These are phyloP conservation scores for Adoxophyes honmai DNA, from an alignment of 1,140 invertebrate species.

Conservation along the genomic window DNA sequence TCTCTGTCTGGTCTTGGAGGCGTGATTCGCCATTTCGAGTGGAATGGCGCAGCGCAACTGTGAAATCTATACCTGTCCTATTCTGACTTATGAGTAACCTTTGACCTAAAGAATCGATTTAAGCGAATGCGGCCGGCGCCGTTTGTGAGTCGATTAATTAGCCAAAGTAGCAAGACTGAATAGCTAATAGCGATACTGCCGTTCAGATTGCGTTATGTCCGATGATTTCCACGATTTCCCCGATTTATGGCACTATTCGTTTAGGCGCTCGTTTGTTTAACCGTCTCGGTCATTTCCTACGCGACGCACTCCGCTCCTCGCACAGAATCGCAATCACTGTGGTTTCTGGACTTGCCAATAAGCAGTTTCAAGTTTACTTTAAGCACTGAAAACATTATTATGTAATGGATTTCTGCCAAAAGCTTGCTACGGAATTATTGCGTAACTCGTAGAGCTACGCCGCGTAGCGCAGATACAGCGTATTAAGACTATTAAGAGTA, in stretches of 20 bases:
- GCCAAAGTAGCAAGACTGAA: slow-evolving; percentile 40
- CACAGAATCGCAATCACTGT: too few species aligned
- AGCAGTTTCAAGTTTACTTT: too few species aligned
- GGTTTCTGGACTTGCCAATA: too few species aligned
- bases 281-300: neutral
- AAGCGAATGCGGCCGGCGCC: slow-evolving; percentile 59
- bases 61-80: slow-evolving; percentile 59
- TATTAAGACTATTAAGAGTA: too few species aligned
- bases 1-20: slow-evolving; percentile 60
- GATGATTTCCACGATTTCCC: slow-evolving; percentile 12
- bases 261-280: slow-evolving; percentile 12
- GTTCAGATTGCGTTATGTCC: slow-evolving; percentile 12
- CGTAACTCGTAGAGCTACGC: too few species aligned
- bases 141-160: slow-evolving; percentile 53
- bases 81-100: slow-evolving; percentile 57
- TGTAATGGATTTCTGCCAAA: too few species aligned
- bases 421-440: too few species aligned
- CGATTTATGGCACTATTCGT: slow-evolving; percentile 10
- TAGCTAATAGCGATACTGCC: slow-evolving; percentile 34
- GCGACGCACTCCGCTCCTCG: neutral
- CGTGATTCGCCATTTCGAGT: slow-evolving; percentile 68
- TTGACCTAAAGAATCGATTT: slow-evolving; percentile 70
- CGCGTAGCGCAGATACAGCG: too few species aligned
- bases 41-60: slow-evolving; percentile 51
- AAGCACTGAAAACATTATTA: too few species aligned